phyloP scores from a whole-genome alignment of 2,888 invertebrate species.

The Patella depressa region DNA sequence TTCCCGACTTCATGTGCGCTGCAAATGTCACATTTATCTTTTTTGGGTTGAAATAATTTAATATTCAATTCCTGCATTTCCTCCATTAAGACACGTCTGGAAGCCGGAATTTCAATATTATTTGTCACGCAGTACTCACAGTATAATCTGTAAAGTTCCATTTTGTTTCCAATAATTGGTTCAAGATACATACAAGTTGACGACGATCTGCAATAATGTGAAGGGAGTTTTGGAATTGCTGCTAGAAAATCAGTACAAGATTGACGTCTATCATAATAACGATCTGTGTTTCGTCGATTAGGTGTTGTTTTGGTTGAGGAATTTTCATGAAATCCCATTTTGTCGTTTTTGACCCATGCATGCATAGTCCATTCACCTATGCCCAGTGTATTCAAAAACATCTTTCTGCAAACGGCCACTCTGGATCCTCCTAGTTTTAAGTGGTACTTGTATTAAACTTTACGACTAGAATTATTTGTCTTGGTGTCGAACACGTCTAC shows the following conservation, averaged over 20 bases:
- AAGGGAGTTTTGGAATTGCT: background rate
- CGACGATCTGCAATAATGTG: background rate
- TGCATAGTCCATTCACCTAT: constrained; percentile 4
- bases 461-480: background rate
- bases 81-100: background rate
- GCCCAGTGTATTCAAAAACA: background rate
- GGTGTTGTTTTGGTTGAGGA: background rate
- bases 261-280: background rate
- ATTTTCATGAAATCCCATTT: background rate
- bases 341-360: background rate
- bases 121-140: background rate
- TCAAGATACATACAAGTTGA: background rate
- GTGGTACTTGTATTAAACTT: background rate
- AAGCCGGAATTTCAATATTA: too few species aligned
- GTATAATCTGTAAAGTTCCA: too few species aligned
- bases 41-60: too few species aligned
- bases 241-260: background rate
- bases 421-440: background rate
- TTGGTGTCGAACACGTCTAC: background rate
- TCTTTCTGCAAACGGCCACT: background rate
- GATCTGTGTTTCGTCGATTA: constrained; percentile 2
- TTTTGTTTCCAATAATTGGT: background rate
- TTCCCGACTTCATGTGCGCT: background rate
- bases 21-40: too few species aligned
- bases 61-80: background rate